These are phyloP conservation scores for Drosophila maculinotata DNA, from an alignment of 2,888 invertebrate genomes.

Conservation along the genomic window DNA sequence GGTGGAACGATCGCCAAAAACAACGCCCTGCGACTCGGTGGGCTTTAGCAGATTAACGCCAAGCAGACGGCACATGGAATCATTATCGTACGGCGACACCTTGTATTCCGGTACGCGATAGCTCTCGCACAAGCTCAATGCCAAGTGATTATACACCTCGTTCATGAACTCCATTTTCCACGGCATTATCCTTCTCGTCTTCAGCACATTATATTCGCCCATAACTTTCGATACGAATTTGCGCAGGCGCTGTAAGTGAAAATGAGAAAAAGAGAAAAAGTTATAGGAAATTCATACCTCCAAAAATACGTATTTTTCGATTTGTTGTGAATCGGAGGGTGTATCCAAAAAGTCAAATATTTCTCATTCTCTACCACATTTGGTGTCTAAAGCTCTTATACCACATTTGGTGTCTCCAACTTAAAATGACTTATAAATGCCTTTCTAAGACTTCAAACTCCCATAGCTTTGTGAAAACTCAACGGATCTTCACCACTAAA, in stretches of 20 bases:
- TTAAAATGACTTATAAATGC: no score
- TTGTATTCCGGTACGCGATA: slow-evolving; percentile 43
- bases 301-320: no score
- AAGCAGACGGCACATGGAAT: slow-evolving; percentile 54
- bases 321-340: no score
- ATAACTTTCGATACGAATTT: slow-evolving; percentile 61
- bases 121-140: slow-evolving; percentile 54
- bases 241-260: slow-evolving; percentile 44
- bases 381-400: no score
- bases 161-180: slow-evolving; percentile 72
- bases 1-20: slow-evolving; percentile 53
- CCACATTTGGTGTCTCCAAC: no score
- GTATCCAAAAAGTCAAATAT: no score
- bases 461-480: no score
- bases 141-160: slow-evolving; percentile 74
- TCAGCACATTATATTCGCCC: slow-evolving; percentile 63
- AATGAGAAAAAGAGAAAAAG: neutral
- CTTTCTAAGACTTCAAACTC: no score
- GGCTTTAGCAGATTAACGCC: slow-evolving; percentile 39
- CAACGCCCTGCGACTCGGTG: slow-evolving; percentile 17
- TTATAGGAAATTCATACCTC: no score
- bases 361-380: no score
- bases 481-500: no score
- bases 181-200: slow-evolving; percentile 68
- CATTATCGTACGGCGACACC: slow-evolving; percentile 56